Percentiles rank a stretch among this genome's conserved stretches.
phyloP scores from a whole-genome alignment of 1,140 invertebrate species.

The Monochamus saltuarius region DNA sequence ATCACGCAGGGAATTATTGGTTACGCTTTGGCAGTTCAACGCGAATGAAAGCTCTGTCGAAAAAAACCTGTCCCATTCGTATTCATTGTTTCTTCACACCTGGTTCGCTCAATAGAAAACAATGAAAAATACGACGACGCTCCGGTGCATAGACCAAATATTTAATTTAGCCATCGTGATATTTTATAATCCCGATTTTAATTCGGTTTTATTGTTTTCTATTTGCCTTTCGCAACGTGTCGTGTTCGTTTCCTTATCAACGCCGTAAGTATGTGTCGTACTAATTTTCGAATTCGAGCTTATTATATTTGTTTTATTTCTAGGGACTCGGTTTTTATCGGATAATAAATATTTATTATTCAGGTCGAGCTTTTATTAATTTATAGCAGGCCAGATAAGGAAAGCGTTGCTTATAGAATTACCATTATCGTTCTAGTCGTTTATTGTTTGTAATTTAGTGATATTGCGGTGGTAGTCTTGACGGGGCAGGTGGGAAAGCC shows the following conservation, averaged over 20 bases:
- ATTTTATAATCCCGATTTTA: slow-evolving; percentile 6
- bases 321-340: slow-evolving; percentile 10
- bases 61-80: slow-evolving; percentile 1
- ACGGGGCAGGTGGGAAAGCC: too few relatives aligned
- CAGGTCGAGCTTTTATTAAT: slow-evolving; percentile 7
- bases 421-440: not conserved
- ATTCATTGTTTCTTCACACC: slow-evolving; percentile 8
- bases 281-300: slow-evolving; percentile 11
- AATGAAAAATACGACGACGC: slow-evolving; percentile 4
- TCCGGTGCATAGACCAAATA: slow-evolving; percentile 9
- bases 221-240: slow-evolving; percentile 13
- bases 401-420: not conserved
- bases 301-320: slow-evolving; percentile 13
- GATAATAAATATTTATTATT: slow-evolving; percentile 17
- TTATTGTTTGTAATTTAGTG: too few relatives aligned
- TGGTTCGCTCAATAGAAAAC: not conserved
- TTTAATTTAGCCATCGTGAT: not conserved
- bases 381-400: slow-evolving; percentile 13
- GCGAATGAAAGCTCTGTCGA: not conserved
- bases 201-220: slow-evolving; percentile 6
- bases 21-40: not conserved
- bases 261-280: slow-evolving; percentile 10
- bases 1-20: slow-evolving; percentile 9
- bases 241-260: slow-evolving; percentile 2
- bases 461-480: too few relatives aligned